A percentile compares a stretch with the other conserved stretches of the same genome.
Evolutionary conservation across 2,888 invertebrate genomes (phyloP).

Genomic region (Drosophila recens): DNA sequence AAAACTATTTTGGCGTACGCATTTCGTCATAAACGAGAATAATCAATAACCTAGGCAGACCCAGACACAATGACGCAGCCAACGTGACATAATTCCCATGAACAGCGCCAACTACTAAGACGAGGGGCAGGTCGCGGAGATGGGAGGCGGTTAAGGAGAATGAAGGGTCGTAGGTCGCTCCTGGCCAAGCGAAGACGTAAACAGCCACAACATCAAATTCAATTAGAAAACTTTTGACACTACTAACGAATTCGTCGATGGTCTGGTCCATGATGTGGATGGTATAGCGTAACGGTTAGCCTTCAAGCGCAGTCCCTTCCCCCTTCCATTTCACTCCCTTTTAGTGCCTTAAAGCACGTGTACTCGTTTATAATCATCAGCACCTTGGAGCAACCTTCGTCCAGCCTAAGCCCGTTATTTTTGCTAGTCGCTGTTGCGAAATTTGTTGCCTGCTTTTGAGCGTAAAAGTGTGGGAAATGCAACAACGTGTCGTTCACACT

Average conservation of each 20-base stretch:
- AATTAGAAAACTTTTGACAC: constrained; percentile 68
- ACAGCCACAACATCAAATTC: constrained; percentile 60
- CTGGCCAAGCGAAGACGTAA: constrained; percentile 40
- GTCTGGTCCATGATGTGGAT: constrained; percentile 43
- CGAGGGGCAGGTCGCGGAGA: constrained; percentile 41
- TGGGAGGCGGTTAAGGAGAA: not conserved
- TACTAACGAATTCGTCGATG: constrained; percentile 31
- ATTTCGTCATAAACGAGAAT: constrained; percentile 77
- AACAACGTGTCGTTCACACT: constrained; percentile 76
- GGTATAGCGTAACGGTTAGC: constrained; percentile 39
- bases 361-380: constrained; percentile 56
- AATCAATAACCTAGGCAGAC: constrained; percentile 77
- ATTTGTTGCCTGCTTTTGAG: constrained; percentile 59
- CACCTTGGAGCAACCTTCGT: constrained; percentile 70
- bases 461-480: constrained; percentile 66
- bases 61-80: constrained; percentile 80
- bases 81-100: constrained; percentile 72
- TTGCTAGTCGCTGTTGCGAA: constrained; percentile 27
- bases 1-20: constrained; percentile 63
- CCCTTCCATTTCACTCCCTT: not conserved
- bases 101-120: constrained; percentile 30
- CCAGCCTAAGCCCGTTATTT: constrained; percentile 46
- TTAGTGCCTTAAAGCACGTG: constrained; percentile 51
- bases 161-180: constrained; percentile 1
- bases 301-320: constrained; percentile 36